A percentile compares a stretch with the other conserved stretches of the same genome.
Evolutionary conservation across 2,888 invertebrate genomes (phyloP).

Genomic region (Coecobrya sp.): DNA sequence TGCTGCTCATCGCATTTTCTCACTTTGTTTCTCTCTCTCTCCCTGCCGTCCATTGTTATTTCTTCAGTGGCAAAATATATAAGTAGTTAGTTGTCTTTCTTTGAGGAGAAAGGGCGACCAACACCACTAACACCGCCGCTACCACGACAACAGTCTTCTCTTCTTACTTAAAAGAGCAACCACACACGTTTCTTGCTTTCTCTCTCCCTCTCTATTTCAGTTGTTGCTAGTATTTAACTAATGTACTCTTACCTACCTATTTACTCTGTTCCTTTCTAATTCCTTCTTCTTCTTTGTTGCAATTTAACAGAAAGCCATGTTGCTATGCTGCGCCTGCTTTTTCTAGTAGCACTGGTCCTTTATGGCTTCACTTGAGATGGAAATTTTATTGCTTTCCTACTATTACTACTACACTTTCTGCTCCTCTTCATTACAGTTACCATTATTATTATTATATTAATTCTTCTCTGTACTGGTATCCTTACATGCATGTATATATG

Average conservation of each 20-base stretch:
- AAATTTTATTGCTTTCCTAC: constrained; percentile 47
- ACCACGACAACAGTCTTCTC: neutral
- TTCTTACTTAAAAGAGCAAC: constrained; percentile 52
- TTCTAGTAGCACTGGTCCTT: neutral
- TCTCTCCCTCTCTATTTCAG: neutral
- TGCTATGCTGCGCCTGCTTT: neutral
- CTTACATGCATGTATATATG: neutral
- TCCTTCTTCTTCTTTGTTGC: neutral
- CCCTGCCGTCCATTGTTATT: constrained; percentile 10
- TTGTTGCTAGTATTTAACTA: constrained; percentile 26
- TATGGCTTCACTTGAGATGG: constrained; percentile 16
- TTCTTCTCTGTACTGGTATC: neutral
- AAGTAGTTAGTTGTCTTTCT: constrained; percentile 1
- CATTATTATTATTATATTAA: constrained; percentile 31
- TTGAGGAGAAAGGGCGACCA: neutral
- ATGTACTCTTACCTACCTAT: no score
- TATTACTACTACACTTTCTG: neutral
- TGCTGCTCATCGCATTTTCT: neutral
- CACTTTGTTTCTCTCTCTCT: neutral
- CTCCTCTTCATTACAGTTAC: constrained; percentile 8
- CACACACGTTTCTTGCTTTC: constrained; percentile 25
- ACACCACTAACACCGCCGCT: neutral
- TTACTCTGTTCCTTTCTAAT: neutral
- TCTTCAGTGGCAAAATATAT: constrained; percentile 27
- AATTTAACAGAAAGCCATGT: neutral